Evolutionary conservation across 2,113 vertebrate genomes (phyloP), one percentile per base, ranked within the genome.

Genomic region (Platichthys flesus): DNA sequence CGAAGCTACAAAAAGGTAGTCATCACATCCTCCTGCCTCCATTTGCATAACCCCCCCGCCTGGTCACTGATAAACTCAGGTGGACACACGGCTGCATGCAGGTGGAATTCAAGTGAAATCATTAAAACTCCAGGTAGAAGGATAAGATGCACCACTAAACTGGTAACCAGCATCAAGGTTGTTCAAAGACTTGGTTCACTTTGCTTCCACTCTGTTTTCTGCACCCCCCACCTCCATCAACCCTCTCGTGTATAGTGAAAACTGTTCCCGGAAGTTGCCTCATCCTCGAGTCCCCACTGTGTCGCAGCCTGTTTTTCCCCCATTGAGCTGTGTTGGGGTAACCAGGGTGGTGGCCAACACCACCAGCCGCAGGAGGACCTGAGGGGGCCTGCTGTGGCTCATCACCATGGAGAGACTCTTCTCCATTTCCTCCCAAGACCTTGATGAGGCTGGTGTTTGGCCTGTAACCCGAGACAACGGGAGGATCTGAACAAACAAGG

Each of bases 401-500:
- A n/a, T 92, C 83, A 63, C 91, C 90, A 90, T 87, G 86, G 90
- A 81, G 84, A 81, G 84, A 87, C 60, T 18, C 40, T 7, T 54
- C 84, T 74, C 71, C 59, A 69, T 85, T 85, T 90, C 88, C 89
- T 85, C 84, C 40, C n/a, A 69, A 86, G 87, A 85, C 83, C 84
- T 81, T 0, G 45, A 58, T n/a, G 68, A 55, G 67, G 54, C 18
- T 10, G 57, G 21, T 86, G 89, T 91, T 92, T 92, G 80, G 76
- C 68, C 72, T 71, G 91, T 90, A 91, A 88, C 91, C 78, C 54
- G 4, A 76, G 82, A 85, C 89, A 42, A 91, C 85, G 13, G 71
- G 65, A 79, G 64, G 85, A 91, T 88, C 89, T 67, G 89, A 85
- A 88, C 85, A 92, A 91, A 93, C 84, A 92, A 66, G 72, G 82